A percentile compares a stretch with the other conserved stretches of the same genome.
These are phyloP conservation scores for Herpetotheres cachinnans DNA, from an alignment of 2,113 vertebrate species.

Conservation along the genomic window DNA sequence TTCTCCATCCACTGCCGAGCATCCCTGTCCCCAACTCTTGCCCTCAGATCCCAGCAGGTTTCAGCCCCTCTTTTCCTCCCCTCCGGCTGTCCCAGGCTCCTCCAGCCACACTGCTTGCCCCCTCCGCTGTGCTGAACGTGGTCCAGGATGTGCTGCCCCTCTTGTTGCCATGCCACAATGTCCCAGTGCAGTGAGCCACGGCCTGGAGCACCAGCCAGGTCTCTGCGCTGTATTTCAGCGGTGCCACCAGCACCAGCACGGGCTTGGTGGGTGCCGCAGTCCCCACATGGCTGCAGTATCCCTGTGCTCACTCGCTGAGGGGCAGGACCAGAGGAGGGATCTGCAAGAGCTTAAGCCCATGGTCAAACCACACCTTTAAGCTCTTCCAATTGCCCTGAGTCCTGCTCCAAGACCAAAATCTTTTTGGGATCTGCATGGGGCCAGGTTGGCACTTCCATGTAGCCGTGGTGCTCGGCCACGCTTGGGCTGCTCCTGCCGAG, in stretches of 20 bases:
- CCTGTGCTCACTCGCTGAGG: rapidly evolving
- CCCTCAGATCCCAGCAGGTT: neutral
- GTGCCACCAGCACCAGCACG: neutral
- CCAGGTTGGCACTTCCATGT: neutral
- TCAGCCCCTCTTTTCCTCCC: neutral
- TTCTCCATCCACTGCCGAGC: rapidly evolving
- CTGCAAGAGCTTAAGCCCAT: neutral
- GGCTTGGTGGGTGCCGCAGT: neutral
- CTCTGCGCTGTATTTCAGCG: rapidly evolving
- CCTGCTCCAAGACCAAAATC: neutral
- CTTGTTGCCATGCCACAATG: neutral
- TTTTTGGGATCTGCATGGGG: neutral
- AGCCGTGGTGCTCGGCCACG: rapidly evolving
- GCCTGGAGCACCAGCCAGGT: neutral
- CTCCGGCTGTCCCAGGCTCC: neutral
- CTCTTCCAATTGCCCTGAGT: neutral
- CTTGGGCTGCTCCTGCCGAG: rapidly evolving
- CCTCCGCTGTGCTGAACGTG: rapidly evolving
- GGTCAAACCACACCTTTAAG: conserved; percentile 3
- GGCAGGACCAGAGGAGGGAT: neutral
- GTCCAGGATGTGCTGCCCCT: neutral
- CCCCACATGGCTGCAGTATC: too few species aligned
- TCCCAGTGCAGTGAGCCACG: rapidly evolving
- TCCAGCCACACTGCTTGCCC: neutral
- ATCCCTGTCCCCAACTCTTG: neutral